phyloP scores from a whole-genome alignment of 2,797 vertebrate genomes.

The Neoniphon sammara region DNA sequence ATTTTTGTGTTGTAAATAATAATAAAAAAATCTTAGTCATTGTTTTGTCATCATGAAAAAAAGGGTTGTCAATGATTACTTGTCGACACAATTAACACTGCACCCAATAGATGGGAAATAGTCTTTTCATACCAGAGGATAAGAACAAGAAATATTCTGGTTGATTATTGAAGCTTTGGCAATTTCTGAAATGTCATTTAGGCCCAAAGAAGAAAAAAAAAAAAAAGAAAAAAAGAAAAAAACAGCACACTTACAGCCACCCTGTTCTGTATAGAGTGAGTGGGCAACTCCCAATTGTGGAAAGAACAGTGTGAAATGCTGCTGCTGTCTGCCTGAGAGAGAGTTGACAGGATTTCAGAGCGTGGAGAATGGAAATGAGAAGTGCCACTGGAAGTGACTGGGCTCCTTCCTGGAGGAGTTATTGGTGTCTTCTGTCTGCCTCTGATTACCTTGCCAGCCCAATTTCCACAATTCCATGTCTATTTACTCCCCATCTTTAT shows the following conservation, averaged over 20 bases:
- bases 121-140: not conserved
- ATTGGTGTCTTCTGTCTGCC: conserved; percentile 70
- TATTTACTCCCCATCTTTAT: conserved; percentile 70
- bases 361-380: conserved; percentile 79
- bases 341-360: conserved; percentile 80
- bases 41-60: too few relatives aligned
- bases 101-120: too few relatives aligned
- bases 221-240: not conserved
- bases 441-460: conserved; percentile 69
- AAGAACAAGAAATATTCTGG: not conserved
- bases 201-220: not conserved
- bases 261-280: conserved; percentile 59
- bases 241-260: conserved; percentile 32
- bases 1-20: too few relatives aligned
- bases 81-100: too few relatives aligned
- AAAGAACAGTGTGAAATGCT: conserved; percentile 78
- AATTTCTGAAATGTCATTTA: conserved; percentile 2
- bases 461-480: conserved; percentile 72
- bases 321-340: conserved; percentile 75
- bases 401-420: conserved; percentile 71
- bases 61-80: too few relatives aligned
- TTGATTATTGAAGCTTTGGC: not conserved
- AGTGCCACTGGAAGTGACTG: conserved; percentile 73
- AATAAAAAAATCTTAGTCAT: too few relatives aligned
- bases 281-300: conserved; percentile 64